phyloP scores from a whole-genome alignment of 2,113 vertebrate species.

The Zapus hudsonius region DNA sequence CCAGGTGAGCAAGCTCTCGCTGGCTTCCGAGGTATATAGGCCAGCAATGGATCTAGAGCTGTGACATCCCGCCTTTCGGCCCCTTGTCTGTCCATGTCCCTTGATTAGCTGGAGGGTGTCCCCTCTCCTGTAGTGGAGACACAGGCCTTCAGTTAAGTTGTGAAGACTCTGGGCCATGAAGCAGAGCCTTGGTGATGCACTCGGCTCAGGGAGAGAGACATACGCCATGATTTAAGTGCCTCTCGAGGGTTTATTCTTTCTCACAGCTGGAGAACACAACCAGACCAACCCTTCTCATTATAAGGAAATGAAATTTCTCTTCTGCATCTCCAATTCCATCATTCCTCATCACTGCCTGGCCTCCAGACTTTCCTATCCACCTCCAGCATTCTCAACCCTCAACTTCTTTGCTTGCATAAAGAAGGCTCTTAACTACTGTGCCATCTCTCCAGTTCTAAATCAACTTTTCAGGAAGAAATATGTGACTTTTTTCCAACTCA shows the following conservation, averaged over 20 bases:
- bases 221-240: accelerated
- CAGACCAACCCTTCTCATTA: neutral
- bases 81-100: neutral
- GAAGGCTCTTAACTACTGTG: too few relatives aligned
- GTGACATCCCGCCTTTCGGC: neutral
- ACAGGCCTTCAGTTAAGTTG: neutral
- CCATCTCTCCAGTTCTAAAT: neutral
- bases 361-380: neutral
- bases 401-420: too few relatives aligned
- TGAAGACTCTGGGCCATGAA: neutral
- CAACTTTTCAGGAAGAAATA: neutral
- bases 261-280: neutral
- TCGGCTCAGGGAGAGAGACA: neutral
- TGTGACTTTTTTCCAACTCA: neutral
- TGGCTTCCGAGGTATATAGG: neutral
- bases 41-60: neutral
- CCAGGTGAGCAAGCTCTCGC: neutral
- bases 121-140: neutral
- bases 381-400: neutral
- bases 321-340: neutral
- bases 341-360: neutral
- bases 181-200: neutral
- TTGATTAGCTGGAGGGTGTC: neutral
- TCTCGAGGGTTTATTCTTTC: neutral
- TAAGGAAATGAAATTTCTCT: neutral